phyloP scores from a whole-genome alignment of 2,797 vertebrate species.

The Leuciscus waleckii region DNA sequence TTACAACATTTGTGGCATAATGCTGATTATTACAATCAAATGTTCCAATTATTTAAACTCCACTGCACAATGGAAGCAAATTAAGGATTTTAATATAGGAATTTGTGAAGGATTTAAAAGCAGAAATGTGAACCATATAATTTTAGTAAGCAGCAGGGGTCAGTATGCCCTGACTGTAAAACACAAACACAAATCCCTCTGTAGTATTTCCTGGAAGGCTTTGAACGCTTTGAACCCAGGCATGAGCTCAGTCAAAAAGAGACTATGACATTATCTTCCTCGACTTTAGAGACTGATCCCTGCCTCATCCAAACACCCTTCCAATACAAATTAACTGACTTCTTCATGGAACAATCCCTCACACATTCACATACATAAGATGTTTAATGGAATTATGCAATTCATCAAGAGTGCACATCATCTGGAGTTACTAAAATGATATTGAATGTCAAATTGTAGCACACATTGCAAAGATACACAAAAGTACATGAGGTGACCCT shows the following conservation, averaged over 20 bases:
- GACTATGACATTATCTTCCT: constrained; percentile 45
- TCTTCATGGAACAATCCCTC: constrained; percentile 26
- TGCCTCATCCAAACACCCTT: not conserved
- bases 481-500: constrained; percentile 5
- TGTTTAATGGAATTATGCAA: constrained; percentile 25
- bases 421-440: not conserved
- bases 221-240: not conserved
- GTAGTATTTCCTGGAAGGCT: not conserved
- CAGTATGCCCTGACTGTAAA: not conserved
- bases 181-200: not conserved
- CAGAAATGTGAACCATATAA: not conserved
- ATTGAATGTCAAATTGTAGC: constrained; percentile 11
- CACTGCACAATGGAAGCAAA: not conserved
- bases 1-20: not conserved
- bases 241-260: constrained; percentile 10
- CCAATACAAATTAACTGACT: constrained; percentile 37
- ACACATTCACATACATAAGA: not conserved
- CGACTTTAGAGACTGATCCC: constrained; percentile 22
- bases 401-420: not conserved
- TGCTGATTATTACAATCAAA: not conserved
- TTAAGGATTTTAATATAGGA: not conserved
- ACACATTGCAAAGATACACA: constrained; percentile 10
- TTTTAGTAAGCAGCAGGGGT: not conserved
- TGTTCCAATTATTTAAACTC: not conserved
- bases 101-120: not conserved